Percentiles rank a stretch among this genome's conserved stretches.
phyloP scores from a whole-genome alignment of 2,888 invertebrate species.

The Neria commutata region DNA sequence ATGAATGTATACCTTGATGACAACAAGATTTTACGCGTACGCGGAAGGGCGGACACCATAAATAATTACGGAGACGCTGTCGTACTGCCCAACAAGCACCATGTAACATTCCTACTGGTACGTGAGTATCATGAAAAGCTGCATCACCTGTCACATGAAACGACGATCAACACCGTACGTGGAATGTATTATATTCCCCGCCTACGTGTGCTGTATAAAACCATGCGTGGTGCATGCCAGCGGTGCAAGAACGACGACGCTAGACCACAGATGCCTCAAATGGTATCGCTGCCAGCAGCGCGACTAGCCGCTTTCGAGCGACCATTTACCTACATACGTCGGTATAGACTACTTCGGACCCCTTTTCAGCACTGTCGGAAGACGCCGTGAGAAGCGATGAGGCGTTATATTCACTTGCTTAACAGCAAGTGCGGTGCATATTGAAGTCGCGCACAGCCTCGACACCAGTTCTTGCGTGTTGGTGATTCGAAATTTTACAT shows the following conservation, averaged over 20 bases:
- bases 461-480: constrained; percentile 29
- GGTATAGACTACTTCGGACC: constrained; percentile 35
- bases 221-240: too few species aligned
- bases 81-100: background rate
- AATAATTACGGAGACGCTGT: background rate
- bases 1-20: background rate
- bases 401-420: constrained; percentile 33
- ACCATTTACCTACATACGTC: constrained; percentile 29
- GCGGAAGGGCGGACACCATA: background rate
- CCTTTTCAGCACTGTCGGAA: constrained; percentile 24
- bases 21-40: background rate
- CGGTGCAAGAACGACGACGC: too few species aligned
- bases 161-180: too few species aligned
- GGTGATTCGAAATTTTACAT: constrained; percentile 24
- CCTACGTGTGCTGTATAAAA: too few species aligned
- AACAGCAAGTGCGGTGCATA: constrained; percentile 30
- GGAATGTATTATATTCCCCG: too few species aligned
- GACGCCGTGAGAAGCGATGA: constrained; percentile 31
- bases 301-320: constrained; percentile 24
- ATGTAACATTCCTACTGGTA: too few species aligned
- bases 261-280: constrained; percentile 19
- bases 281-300: constrained; percentile 27
- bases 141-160: too few species aligned
- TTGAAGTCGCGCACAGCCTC: constrained; percentile 27
- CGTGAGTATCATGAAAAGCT: too few species aligned